A percentile compares a stretch with the other conserved stretches of the same genome.
Evolutionary conservation across 2,113 vertebrate species (phyloP).

Genomic region (Cichladusa arquata): DNA sequence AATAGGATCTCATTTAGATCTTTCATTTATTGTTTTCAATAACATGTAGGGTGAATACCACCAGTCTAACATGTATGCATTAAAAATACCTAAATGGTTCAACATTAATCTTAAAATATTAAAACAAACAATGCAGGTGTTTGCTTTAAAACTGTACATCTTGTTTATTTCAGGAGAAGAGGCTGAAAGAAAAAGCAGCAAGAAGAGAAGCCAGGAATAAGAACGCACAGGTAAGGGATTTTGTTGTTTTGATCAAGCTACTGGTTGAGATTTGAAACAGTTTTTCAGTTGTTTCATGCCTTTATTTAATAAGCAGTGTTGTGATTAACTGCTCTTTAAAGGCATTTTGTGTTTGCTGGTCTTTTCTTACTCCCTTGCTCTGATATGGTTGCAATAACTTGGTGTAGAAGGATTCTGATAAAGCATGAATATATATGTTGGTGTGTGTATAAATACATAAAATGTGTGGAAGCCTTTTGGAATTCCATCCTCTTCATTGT

Average conservation of each 20-base stretch:
- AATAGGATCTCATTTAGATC: neutral
- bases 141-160: slow-evolving; percentile 11
- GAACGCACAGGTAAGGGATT: slow-evolving; percentile 73
- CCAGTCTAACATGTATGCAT: neutral
- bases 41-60: neutral
- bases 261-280: neutral
- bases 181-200: slow-evolving; percentile 83
- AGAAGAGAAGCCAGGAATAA: slow-evolving; percentile 77
- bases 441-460: neutral
- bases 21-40: neutral
- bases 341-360: neutral
- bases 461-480: neutral
- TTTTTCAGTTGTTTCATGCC: neutral
- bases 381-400: neutral
- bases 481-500: neutral
- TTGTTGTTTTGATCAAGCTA: neutral
- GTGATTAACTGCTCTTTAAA: neutral
- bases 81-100: neutral
- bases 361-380: neutral
- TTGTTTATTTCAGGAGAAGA: slow-evolving; percentile 77
- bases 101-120: neutral
- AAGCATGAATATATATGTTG: neutral
- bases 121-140: neutral
- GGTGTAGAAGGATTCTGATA: neutral
- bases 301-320: neutral